Evolutionary conservation across 2,888 invertebrate genomes (phyloP).

Genomic region (Doris montereyensis): DNA sequence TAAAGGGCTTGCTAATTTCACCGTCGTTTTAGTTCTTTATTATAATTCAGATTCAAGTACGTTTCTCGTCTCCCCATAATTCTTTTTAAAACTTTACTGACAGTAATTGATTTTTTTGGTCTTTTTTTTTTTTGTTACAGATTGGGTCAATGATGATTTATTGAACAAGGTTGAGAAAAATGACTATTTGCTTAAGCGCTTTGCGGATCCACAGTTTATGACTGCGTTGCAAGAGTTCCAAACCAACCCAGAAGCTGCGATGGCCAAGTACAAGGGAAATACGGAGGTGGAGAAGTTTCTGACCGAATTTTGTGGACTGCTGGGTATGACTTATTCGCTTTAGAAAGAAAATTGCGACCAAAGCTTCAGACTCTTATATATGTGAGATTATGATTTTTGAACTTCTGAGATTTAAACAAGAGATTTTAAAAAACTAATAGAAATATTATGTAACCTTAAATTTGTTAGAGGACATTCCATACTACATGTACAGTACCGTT

Average conservation of each 20-base stretch:
- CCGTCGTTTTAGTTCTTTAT: too few relatives aligned
- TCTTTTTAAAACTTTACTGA: too few relatives aligned
- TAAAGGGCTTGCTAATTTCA: too few relatives aligned
- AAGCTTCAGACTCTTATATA: too few relatives aligned
- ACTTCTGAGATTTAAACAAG: not conserved
- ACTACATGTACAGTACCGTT: too few relatives aligned
- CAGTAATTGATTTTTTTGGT: not conserved
- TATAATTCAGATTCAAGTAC: too few relatives aligned
- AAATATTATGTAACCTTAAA: not conserved
- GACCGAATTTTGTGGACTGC: conserved; percentile 65
- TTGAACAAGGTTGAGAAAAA: conserved; percentile 62
- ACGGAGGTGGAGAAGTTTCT: conserved; percentile 66
- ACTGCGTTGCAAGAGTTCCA: conserved; percentile 68
- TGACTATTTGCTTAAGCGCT: conserved; percentile 53
- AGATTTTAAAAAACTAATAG: not conserved
- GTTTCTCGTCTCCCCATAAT: too few relatives aligned
- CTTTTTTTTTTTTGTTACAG: conserved; percentile 47
- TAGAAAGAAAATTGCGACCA: not conserved
- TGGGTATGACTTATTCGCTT: conserved; percentile 56
- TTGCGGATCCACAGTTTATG: conserved; percentile 65
- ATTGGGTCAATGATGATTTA: conserved; percentile 67
- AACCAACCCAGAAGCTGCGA: conserved; percentile 64
- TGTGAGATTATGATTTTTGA: not conserved
- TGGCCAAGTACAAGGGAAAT: conserved; percentile 65
- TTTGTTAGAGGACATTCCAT: too few relatives aligned